Evolutionary conservation across 2,888 invertebrate species (phyloP), one percentile per base, ranked within the genome.

Genomic region (Xylocampa areola): DNA sequence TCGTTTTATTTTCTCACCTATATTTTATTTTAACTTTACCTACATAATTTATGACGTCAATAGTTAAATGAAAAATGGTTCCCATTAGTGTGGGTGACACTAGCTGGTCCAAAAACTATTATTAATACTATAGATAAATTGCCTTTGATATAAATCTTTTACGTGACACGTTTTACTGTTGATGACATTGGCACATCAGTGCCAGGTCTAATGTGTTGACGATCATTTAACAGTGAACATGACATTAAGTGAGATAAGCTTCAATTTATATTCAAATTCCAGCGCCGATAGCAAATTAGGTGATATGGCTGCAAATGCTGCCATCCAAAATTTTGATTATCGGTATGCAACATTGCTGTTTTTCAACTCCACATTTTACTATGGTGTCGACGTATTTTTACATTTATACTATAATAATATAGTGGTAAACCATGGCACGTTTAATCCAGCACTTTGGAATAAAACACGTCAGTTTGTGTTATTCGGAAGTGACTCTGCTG

Each of bases 1-100:
- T 91, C 53, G 90, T 92, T 92, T 93, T 84, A 78, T 87, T 92
- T 86, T 35, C 11, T 39, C 23, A 41, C 11, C n/a, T n/a, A n/a
- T n/a, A n/a, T n/a, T n/a, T n/a, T n/a, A n/a, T 41, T 41, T 36
- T 33, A 14, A 27, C 2, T 25, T 58, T 30, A 11, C 43, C 48
- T 37, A 14, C n/a, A n/a, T 14, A 29, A 19, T 11, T 16, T 21
- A 7, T 41, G 7, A 4, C 10, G 14, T 40, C 8, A 3, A 16
- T 10, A 13, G 6, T 23, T 14, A 35, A 39, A 65, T 16, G 48
- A 13, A 29, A 45, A 29, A 14, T 10, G 16, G 13, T 50, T 45
- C 4, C 6, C 14, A 47, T 55, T 35, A 11, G 48, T 40, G 40
- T 54, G 54, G 35, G 62, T 53, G n/a, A 17, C 17, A 14, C 21